Evolutionary conservation across 2,888 invertebrate genomes (phyloP).

Genomic region (Apotomis betuletana): DNA sequence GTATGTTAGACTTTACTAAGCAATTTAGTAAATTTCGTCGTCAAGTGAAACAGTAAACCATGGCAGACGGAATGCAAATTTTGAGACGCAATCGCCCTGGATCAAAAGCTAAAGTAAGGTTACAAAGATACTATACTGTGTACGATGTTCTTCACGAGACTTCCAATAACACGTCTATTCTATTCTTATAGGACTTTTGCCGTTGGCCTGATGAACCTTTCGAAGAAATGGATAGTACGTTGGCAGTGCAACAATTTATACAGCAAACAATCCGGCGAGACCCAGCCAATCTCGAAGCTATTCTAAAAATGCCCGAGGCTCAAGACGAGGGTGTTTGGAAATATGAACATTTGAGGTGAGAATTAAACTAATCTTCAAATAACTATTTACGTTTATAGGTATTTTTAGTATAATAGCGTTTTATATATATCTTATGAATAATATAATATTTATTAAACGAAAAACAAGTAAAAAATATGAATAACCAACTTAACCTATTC

Average conservation of each 20-base stretch:
- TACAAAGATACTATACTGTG: background rate
- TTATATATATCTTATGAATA: background rate
- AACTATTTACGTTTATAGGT: background rate
- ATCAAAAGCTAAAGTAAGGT: constrained; percentile 91
- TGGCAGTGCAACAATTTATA: constrained; percentile 99
- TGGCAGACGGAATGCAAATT: constrained; percentile 93
- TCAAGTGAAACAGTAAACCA: constrained; percentile 78
- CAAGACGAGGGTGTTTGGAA: constrained; percentile 99
- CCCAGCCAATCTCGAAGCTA: constrained; percentile 96
- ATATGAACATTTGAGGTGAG: constrained; percentile 97
- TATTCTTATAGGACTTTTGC: constrained; percentile 91
- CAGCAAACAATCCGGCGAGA: constrained; percentile 98
- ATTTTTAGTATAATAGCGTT: background rate
- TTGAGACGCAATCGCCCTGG: constrained; percentile 95
- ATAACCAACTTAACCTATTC: no score
- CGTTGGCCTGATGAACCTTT: constrained; percentile 99
- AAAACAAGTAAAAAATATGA: no score
- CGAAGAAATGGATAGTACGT: constrained; percentile 99
- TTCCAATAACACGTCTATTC: constrained; percentile 41
- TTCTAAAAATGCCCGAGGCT: constrained; percentile 97
- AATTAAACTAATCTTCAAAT: background rate
- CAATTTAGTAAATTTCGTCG: background rate
- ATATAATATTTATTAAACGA: no score
- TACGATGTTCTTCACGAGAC: constrained; percentile 9
- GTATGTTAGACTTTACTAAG: background rate